Evolutionary conservation across 1,140 invertebrate genomes (phyloP), one percentile per base, ranked within the genome.

Genomic region (Drosophila nikananu): DNA sequence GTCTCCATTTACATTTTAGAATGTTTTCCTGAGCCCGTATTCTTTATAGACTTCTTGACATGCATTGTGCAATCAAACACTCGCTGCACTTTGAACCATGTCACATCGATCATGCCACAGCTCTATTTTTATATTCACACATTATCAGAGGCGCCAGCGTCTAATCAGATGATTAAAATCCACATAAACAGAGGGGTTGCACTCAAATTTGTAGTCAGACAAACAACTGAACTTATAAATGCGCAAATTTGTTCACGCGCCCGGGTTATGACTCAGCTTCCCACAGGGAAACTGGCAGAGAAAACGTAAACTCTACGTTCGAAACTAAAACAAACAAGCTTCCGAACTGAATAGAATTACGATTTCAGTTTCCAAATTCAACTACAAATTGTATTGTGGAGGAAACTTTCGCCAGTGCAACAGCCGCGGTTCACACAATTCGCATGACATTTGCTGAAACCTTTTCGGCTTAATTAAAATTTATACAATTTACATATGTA

Each of bases 401-500:
- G 27, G n/a, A n/a, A 64, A 67, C 61, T 68, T 68, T 68, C 61
- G 32, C 30, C 32, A 35, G 32, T 7, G 37, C 39, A 8, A 17
- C 17, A 63, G 51, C 51, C 19, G 12, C n/a, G n/a, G 23, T 42
- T 75, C 51, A 75, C 48, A 77, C 44, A 75, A 27, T 75, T 75
- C 51, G 12, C 41, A 59, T 77, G 32, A 59, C 37, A 67, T 37
- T 66, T 77, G 19, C 15, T 44, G 21, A n/a, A 70, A 48, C 42
- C 42, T 75, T 64, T 54, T 48, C 41, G 39, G 59, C 67, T 76
- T 70, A 86, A 86, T 79, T 86, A 71, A 78, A 81, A 76, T 79
- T 79, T 79, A 60, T 64, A 67, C 66, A 82, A 86, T 86, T 79
- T 86, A 76, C 79, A 86, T 86, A 27, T n/a, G 48, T 49, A 46